A percentile compares a stretch with the other conserved stretches of the same genome.
Conservation (phyloP, 2,113 vertebrate species). For the Myrmophylax atrothorax region DNA sequence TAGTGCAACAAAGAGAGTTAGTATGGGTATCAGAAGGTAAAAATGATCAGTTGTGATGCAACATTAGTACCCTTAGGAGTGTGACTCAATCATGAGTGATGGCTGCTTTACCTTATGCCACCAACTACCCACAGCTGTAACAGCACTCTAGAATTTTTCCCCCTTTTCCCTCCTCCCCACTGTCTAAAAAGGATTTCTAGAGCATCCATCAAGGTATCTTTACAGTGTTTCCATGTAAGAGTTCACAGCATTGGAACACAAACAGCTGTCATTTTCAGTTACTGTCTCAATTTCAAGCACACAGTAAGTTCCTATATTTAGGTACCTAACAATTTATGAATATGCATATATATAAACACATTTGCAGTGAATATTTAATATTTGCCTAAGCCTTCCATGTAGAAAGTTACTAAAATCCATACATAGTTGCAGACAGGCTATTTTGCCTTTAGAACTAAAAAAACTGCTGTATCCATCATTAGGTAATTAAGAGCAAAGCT, state of each 20-base stretch:
- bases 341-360: background rate
- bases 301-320: background rate
- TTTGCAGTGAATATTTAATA: background rate
- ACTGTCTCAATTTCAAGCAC: background rate
- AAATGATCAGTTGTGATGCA: conserved; percentile 86
- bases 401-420: background rate
- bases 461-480: background rate
- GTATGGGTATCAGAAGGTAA: conserved; percentile 91
- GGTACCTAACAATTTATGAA: background rate
- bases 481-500: background rate
- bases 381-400: background rate
- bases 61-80: conserved; percentile 85
- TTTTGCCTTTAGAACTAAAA: background rate
- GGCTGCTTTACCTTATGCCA: conserved; percentile 62
- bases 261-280: background rate
- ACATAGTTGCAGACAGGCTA: background rate
- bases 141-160: background rate
- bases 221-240: background rate
- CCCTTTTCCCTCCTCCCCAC: conserved; percentile 35
- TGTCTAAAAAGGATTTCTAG: background rate
- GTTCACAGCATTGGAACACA: background rate
- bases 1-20: conserved; percentile 99
- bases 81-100: conserved; percentile 63
- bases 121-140: conserved; percentile 67
- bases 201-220: background rate